Percentiles rank a stretch among this genome's conserved stretches.
These are phyloP conservation scores for Microtus montanus DNA, from an alignment of 2,113 vertebrate species.

Conservation along the genomic window DNA sequence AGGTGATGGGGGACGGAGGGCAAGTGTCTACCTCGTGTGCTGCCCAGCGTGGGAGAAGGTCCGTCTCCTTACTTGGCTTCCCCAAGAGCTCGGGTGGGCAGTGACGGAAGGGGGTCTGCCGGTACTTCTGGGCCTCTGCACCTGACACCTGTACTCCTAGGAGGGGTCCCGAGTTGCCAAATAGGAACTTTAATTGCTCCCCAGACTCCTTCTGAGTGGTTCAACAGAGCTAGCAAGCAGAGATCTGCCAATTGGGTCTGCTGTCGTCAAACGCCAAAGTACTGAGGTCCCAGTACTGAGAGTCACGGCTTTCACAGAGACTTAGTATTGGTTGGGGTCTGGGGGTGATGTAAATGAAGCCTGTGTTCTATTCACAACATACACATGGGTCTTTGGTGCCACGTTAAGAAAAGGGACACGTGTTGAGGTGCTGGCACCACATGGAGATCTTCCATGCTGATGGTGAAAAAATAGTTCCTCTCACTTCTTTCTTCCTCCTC, in stretches of 20 bases:
- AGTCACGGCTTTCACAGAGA: background rate
- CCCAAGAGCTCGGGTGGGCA: too few relatives aligned
- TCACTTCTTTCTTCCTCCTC: background rate
- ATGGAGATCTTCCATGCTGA: background rate
- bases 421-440: background rate
- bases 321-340: background rate
- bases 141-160: background rate
- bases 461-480: background rate
- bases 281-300: background rate
- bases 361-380: background rate
- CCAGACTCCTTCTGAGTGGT: background rate
- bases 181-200: background rate
- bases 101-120: too few relatives aligned
- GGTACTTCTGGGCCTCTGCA: background rate
- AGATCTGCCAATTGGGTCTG: background rate
- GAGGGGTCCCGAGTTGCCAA: background rate
- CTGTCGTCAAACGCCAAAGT: background rate
- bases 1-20: background rate
- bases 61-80: background rate
- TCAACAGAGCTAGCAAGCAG: background rate
- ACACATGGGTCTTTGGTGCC: background rate
- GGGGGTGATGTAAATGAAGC: background rate
- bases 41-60: too few relatives aligned
- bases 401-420: background rate
- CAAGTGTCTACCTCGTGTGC: too few relatives aligned